Conservation (phyloP, 2,113 vertebrate species). For the Thunnus maccoyii region DNA sequence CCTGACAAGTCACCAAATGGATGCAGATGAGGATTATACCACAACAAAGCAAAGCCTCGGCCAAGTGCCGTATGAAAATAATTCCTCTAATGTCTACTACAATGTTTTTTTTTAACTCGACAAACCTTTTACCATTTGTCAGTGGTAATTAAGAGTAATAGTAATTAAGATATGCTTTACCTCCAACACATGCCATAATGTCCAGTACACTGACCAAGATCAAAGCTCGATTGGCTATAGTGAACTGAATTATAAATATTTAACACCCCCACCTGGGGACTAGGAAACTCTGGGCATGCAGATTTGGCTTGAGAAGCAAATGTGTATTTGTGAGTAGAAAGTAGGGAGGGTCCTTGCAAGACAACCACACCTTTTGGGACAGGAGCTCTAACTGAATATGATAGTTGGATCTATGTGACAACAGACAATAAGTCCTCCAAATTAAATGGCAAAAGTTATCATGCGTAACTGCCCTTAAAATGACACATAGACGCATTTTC, state of each 20-base stretch:
- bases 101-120: background rate
- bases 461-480: too few relatives aligned
- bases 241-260: background rate
- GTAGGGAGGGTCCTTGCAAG: background rate
- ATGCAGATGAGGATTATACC: background rate
- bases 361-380: background rate
- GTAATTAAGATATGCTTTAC: background rate
- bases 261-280: too few relatives aligned
- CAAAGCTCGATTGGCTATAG: background rate
- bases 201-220: background rate
- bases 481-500: too few relatives aligned
- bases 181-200: background rate
- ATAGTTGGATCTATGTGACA: background rate
- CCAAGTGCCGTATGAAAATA: background rate
- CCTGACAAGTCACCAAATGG: background rate
- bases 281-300: background rate
- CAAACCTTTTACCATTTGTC: conserved; percentile 1
- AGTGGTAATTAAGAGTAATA: background rate
- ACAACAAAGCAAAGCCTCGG: background rate
- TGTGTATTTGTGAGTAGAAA: background rate
- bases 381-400: background rate
- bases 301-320: background rate
- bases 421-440: background rate
- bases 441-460: too few relatives aligned
- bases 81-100: too few relatives aligned